Percentiles rank a stretch among this genome's conserved stretches.
phyloP scores from a whole-genome alignment of 2,113 vertebrate genomes.

The Glaucidium brasilianum region DNA sequence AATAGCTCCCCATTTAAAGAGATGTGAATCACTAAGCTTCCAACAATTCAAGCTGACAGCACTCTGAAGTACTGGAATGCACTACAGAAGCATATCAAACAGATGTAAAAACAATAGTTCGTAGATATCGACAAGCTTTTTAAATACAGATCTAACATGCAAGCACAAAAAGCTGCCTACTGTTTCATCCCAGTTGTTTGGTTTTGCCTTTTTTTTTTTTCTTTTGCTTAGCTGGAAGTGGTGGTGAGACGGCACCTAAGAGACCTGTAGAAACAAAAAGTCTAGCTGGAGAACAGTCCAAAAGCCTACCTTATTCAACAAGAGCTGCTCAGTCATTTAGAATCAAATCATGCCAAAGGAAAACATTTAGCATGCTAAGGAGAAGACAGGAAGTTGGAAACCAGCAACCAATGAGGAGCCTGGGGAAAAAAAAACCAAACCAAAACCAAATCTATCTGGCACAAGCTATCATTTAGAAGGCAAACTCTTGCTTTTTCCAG shows the following conservation, averaged over 20 bases:
- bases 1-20: background rate
- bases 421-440: background rate
- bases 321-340: background rate
- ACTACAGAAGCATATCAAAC: background rate
- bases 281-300: background rate
- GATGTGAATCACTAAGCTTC: background rate
- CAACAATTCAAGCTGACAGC: background rate
- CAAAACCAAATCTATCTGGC: background rate
- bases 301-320: background rate
- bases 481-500: background rate
- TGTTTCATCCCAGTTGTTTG: background rate
- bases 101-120: background rate
- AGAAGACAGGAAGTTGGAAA: background rate
- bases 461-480: background rate
- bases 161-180: background rate
- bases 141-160: background rate
- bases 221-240: background rate
- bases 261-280: background rate
- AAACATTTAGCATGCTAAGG: background rate
- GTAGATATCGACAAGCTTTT: background rate
- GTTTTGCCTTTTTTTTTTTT: background rate
- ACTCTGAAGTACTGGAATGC: background rate
- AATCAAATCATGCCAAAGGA: background rate
- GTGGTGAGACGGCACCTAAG: background rate
- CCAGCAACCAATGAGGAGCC: background rate